phyloP scores from a whole-genome alignment of 2,113 vertebrate genomes.

The Corythaixoides concolor region DNA sequence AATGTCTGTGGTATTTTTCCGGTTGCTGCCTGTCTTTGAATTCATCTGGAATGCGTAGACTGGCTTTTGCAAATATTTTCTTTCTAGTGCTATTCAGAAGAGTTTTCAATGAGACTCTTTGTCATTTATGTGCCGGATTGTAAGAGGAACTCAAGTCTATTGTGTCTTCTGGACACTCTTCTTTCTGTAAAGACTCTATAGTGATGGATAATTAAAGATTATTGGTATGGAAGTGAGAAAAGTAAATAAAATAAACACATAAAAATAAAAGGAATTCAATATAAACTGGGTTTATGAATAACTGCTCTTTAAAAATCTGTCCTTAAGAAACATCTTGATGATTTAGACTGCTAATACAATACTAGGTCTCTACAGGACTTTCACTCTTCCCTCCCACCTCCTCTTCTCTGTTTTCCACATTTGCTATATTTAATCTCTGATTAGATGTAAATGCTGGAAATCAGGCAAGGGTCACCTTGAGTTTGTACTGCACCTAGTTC shows the following conservation, averaged over 20 bases:
- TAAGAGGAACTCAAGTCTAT: not conserved
- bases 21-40: not conserved
- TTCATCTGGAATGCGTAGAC: not conserved
- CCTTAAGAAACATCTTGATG: not conserved
- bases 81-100: not conserved
- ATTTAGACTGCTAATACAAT: not conserved
- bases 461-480: constrained; percentile 35
- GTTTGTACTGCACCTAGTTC: constrained; percentile 1
- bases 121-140: not conserved
- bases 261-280: not conserved
- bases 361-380: not conserved
- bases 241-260: not conserved
- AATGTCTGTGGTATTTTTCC: not conserved
- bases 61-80: not conserved
- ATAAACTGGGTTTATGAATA: not conserved
- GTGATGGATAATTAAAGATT: not conserved
- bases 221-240: not conserved
- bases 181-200: not conserved
- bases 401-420: not conserved
- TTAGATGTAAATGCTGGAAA: constrained; percentile 26
- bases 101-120: not conserved
- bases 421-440: constrained; percentile 51
- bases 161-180: not conserved
- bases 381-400: not conserved
- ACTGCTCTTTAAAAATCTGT: not conserved